Percentiles rank a stretch among this genome's conserved stretches.
phyloP scores from a whole-genome alignment of 2,113 vertebrate genomes.

The Toxostoma redivivum region DNA sequence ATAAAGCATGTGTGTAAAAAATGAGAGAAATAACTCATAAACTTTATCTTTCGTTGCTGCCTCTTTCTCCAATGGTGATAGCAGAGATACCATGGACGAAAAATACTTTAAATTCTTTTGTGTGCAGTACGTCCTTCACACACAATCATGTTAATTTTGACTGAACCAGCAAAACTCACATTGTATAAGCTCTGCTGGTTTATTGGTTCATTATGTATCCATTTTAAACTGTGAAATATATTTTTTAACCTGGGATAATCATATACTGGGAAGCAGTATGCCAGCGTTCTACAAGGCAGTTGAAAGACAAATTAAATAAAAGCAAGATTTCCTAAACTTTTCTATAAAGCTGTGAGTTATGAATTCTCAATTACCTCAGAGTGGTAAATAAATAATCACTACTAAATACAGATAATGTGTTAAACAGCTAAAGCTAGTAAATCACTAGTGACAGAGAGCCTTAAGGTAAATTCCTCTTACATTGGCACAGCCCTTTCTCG shows the following conservation, averaged over 20 bases:
- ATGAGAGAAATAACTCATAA: background rate
- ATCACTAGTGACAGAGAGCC: conserved; percentile 73
- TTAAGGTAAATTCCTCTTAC: conserved; percentile 69
- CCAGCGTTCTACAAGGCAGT: conserved; percentile 54
- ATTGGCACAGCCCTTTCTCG: conserved; percentile 69
- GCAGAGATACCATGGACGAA: background rate
- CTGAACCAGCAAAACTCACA: background rate
- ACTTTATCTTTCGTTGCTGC: background rate
- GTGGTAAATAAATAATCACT: conserved; percentile 77
- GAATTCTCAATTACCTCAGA: conserved; percentile 67
- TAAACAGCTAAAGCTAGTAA: conserved; percentile 74
- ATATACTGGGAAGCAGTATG: conserved; percentile 48
- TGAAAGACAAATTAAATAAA: conserved; percentile 65
- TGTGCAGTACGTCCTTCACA: background rate
- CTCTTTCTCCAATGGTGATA: background rate
- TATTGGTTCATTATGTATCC: background rate
- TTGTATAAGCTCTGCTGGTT: background rate
- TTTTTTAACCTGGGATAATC: conserved; percentile 4
- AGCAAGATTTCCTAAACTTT: conserved; percentile 57
- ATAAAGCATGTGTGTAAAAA: background rate
- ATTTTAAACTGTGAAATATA: conserved; percentile 19
- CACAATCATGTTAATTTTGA: background rate
- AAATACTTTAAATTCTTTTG: background rate
- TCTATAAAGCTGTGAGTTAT: conserved; percentile 62
- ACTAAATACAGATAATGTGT: conserved; percentile 75